A percentile compares a stretch with the other conserved stretches of the same genome.
Evolutionary conservation across 1,140 invertebrate genomes (phyloP).

Genomic region (Pseudomyrmex concolor): DNA sequence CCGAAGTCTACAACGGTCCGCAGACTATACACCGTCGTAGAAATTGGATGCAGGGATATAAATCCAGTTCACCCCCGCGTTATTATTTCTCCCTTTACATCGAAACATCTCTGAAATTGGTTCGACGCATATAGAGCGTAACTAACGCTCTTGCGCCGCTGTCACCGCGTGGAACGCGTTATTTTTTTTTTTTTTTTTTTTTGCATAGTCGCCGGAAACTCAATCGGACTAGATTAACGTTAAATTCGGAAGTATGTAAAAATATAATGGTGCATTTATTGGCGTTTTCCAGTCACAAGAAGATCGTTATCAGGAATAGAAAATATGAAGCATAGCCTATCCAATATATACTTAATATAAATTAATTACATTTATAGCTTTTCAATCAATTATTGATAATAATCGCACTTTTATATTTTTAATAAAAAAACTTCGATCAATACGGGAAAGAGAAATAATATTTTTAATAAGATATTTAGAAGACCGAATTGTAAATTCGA

Average conservation of each 20-base stretch:
- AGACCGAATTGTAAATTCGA: neutral
- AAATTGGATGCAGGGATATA: conserved; percentile 57
- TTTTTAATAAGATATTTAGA: too few species aligned
- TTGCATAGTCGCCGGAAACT: neutral
- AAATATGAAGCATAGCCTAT: neutral
- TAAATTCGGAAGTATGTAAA: neutral
- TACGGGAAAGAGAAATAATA: too few species aligned
- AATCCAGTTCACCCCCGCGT: conserved; percentile 14
- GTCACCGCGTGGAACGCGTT: neutral
- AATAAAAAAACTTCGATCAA: neutral
- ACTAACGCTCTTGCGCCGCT: conserved; percentile 23
- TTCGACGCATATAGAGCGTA: conserved; percentile 35
- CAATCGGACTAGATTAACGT: conserved; percentile 8
- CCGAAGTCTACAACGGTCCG: conserved; percentile 29
- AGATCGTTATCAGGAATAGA: neutral
- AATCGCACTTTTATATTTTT: neutral
- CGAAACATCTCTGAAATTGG: conserved; percentile 55
- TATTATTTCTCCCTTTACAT: conserved; percentile 44
- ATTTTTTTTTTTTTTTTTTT: conserved; percentile 23
- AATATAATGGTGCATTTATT: neutral
- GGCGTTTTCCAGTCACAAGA: neutral
- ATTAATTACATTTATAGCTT: neutral
- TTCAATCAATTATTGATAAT: neutral
- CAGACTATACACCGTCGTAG: conserved; percentile 46
- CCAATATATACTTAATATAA: neutral